Percentiles rank a stretch among this genome's conserved stretches.
phyloP scores from a whole-genome alignment of 2,888 invertebrate species.

The Azorinus chamasolen region DNA sequence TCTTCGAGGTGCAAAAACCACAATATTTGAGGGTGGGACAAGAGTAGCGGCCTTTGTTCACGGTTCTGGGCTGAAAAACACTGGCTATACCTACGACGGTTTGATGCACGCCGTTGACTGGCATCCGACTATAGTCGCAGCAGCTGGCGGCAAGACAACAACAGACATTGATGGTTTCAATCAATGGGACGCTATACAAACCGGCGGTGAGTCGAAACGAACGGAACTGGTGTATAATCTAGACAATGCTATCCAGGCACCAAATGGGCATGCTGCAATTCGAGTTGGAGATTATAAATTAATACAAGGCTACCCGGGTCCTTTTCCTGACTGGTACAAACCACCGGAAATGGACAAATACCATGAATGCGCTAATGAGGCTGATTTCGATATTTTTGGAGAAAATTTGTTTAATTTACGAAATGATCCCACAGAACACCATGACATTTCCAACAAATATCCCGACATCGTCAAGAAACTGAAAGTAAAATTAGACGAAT shows the following conservation, averaged over 20 bases:
- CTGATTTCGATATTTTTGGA: not conserved
- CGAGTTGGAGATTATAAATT: conserved; percentile 86
- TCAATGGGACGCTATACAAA: conserved; percentile 64
- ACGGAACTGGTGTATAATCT: conserved; percentile 73
- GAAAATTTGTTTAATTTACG: conserved; percentile 35
- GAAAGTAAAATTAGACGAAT: conserved; percentile 29
- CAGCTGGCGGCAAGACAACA: conserved; percentile 79
- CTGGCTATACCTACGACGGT: conserved; percentile 75
- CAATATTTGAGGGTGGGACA: conserved; percentile 94
- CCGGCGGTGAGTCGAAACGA: conserved; percentile 47
- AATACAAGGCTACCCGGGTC: conserved; percentile 84
- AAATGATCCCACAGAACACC: conserved; percentile 58
- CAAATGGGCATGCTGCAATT: conserved; percentile 41
- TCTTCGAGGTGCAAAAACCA: conserved; percentile 89
- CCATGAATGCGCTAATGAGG: not conserved
- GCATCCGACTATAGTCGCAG: conserved; percentile 86
- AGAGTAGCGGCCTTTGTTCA: conserved; percentile 86
- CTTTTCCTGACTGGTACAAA: conserved; percentile 80
- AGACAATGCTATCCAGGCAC: conserved; percentile 42
- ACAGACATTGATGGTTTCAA: conserved; percentile 68
- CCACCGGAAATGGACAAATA: conserved; percentile 37
- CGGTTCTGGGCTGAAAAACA: conserved; percentile 75
- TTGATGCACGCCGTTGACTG: conserved; percentile 87
- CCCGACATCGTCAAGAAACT: conserved; percentile 43
- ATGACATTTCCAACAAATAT: conserved; percentile 41